phyloP scores from a whole-genome alignment of 2,797 vertebrate genomes.

The Danio kyathit region DNA sequence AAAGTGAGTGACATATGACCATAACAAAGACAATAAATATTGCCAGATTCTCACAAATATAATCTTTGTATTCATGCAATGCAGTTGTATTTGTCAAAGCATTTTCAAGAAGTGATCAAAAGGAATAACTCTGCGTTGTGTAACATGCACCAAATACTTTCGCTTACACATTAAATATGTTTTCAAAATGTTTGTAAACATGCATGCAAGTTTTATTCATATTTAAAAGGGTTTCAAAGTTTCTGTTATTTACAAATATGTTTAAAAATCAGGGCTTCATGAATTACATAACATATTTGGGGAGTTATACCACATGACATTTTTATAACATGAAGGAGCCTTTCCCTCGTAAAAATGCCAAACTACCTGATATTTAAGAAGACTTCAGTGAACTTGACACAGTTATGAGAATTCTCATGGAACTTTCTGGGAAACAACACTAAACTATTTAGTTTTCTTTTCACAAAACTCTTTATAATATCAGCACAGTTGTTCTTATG shows the following conservation, averaged over 20 bases:
- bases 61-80: too few relatives aligned
- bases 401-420: background rate
- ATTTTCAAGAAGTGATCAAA: background rate
- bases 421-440: background rate
- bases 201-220: too few relatives aligned
- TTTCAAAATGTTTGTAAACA: background rate
- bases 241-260: too few relatives aligned
- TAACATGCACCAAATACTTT: too few relatives aligned
- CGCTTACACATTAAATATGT: background rate
- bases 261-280: too few relatives aligned
- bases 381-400: background rate
- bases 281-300: background rate
- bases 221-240: too few relatives aligned
- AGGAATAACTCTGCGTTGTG: too few relatives aligned
- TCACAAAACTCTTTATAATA: background rate
- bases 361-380: background rate
- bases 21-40: too few relatives aligned
- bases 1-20: too few relatives aligned
- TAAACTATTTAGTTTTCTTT: background rate
- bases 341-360: background rate
- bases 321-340: background rate
- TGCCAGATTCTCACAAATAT: too few relatives aligned
- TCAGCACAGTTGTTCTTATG: background rate
- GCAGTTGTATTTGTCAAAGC: too few relatives aligned
- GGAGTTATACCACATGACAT: background rate